These are phyloP conservation scores for Arvicanthis niloticus DNA, from an alignment of 2,113 vertebrate species.

Conservation along the genomic window DNA sequence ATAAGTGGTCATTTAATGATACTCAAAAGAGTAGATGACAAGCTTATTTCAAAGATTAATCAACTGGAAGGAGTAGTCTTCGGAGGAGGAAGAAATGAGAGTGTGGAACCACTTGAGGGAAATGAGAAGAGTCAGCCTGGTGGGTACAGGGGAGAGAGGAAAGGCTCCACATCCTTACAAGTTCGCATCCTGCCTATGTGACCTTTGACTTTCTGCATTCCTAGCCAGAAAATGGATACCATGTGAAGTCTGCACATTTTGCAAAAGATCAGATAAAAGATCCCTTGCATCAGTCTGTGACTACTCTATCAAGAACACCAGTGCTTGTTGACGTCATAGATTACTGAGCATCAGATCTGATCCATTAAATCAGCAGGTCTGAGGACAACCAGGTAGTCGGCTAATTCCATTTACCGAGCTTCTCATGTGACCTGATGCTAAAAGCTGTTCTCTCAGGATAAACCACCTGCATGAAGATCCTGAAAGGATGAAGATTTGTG, in stretches of 20 bases:
- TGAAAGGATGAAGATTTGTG: not conserved
- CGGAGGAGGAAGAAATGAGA: not conserved
- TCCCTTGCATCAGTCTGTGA: not conserved
- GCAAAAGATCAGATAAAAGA: not conserved
- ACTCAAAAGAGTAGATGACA: not conserved
- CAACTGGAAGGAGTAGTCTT: not conserved
- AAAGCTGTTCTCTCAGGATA: not conserved
- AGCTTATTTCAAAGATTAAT: not conserved
- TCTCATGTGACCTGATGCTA: not conserved
- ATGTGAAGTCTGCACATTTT: not conserved
- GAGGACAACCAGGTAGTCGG: not conserved
- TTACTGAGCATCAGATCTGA: not conserved
- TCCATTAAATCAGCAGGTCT: not conserved
- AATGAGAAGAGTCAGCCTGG: not conserved
- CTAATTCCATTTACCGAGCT: not conserved
- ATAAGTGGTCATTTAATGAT: not conserved
- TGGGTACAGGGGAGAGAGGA: not conserved
- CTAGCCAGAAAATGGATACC: accelerated
- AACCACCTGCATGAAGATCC: not conserved
- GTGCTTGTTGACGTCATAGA: not conserved
- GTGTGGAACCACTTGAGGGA: not conserved
- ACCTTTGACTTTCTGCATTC: not conserved
- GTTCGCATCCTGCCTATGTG: not conserved
- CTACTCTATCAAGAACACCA: not conserved
- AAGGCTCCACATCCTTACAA: not conserved